phyloP scores from a whole-genome alignment of 2,888 invertebrate species.

The Synergus itoensis region DNA sequence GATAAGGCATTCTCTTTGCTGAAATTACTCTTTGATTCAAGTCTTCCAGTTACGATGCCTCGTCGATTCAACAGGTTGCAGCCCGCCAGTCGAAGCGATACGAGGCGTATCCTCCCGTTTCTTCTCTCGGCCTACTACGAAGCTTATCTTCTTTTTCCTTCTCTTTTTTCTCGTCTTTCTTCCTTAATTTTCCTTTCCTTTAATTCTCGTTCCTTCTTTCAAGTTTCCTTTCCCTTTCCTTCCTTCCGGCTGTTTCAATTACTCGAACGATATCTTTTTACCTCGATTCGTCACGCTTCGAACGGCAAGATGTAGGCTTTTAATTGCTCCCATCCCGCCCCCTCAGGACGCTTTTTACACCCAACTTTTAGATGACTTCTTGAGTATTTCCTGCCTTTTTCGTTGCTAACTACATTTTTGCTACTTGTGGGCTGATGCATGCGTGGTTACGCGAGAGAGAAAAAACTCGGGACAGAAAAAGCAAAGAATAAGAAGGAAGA shows the following conservation, averaged over 20 bases:
- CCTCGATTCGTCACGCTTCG: slow-evolving; percentile 53
- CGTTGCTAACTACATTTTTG: slow-evolving; percentile 35
- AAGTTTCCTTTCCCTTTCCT: slow-evolving; percentile 28
- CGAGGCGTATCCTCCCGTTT: slow-evolving; percentile 49
- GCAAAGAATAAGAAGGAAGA: not conserved
- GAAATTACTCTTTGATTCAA: slow-evolving; percentile 40
- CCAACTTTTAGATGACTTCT: slow-evolving; percentile 5
- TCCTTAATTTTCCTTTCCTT: slow-evolving; percentile 17
- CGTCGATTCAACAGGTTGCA: slow-evolving; percentile 68
- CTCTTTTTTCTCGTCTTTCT: slow-evolving; percentile 54
- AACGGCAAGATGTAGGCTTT: slow-evolving; percentile 50
- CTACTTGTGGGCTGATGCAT: slow-evolving; percentile 31
- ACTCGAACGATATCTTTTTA: slow-evolving; percentile 46
- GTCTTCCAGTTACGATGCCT: slow-evolving; percentile 39
- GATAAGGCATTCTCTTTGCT: slow-evolving; percentile 28
- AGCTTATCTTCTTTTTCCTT: slow-evolving; percentile 36
- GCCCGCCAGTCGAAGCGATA: slow-evolving; percentile 54
- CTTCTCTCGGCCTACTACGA: slow-evolving; percentile 48
- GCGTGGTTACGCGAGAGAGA: slow-evolving; percentile 16
- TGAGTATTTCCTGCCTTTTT: slow-evolving; percentile 29
- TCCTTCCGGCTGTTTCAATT: slow-evolving; percentile 56
- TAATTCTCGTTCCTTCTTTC: slow-evolving; percentile 42
- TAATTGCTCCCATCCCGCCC: slow-evolving; percentile 47
- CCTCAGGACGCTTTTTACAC: slow-evolving; percentile 18
- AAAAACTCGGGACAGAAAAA: not conserved